Evolutionary conservation across 2,888 invertebrate species (phyloP), one percentile per base, ranked within the genome.

Genomic region (Microctonus aethiopoides): DNA sequence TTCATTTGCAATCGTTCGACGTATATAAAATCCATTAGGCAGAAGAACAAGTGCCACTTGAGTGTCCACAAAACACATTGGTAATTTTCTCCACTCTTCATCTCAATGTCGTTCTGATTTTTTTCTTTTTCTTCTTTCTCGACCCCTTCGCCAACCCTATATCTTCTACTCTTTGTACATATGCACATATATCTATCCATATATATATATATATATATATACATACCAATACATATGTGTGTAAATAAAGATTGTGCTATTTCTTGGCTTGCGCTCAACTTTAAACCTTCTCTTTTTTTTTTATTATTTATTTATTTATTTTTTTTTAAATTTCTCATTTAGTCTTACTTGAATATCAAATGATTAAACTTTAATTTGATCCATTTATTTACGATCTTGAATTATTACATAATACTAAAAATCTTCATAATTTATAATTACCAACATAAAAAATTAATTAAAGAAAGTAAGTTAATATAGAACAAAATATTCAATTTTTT

Each of bases 41-140:
- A 26, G 56, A 62, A 68, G 63, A 68, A 62, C 68, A 65, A 65
- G 65, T 65, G 67, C 60, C 61, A 67, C 52, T 67, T 60, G 67
- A 39, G 60, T 46, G 60, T 60, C 51, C 52, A 60, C 24, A 10
- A 34, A 39, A n/a, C 36, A 51, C 46, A 29, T 60, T 11, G 61
- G 10, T 22, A 22, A 16, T 13, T 60, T 54, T 11, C 51, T 22
- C 52, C 67, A 16, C 54, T 52, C 66, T 67, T 34, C 36, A 7
- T 56, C 59, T 24, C 24, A 22, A 10, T 39, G 13, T 41, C 39
- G 24, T 46, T 9, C 9, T 46, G 5, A 46, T 39, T 26, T 39
- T 61, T 57, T 20, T 20, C 32, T 34, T 13, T 32, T 10, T 57
- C 10, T 11, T 20, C 6, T 11, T 32, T 13, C 10, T 41, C 9